A percentile compares a stretch with the other conserved stretches of the same genome.
These are phyloP conservation scores for Spisula solida DNA, from an alignment of 2,888 invertebrate genomes.

Conservation along the genomic window DNA sequence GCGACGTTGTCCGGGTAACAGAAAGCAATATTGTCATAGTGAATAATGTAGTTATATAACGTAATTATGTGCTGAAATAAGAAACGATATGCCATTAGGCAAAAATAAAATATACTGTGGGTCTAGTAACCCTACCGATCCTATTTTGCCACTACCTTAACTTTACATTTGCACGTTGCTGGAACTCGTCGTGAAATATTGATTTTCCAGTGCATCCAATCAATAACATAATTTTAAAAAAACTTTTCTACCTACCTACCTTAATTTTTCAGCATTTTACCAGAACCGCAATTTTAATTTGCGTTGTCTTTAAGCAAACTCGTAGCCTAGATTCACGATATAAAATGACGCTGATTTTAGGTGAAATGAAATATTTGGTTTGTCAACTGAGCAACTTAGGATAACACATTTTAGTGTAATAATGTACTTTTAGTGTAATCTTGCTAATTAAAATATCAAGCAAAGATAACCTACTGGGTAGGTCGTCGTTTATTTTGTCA, in stretches of 20 bases:
- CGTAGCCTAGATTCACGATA: not conserved
- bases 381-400: not conserved
- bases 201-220: no score
- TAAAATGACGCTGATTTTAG: not conserved
- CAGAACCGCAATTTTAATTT: no score
- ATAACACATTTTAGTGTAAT: not conserved
- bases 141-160: no score
- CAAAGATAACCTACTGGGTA: not conserved
- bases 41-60: not conserved
- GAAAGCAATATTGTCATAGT: not conserved
- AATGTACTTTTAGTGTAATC: not conserved
- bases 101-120: no score
- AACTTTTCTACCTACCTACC: no score
- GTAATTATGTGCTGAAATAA: not conserved
- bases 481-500: no score
- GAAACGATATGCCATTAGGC: not conserved
- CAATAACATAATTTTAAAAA: no score
- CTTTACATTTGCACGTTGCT: no score
- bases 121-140: no score
- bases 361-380: not conserved
- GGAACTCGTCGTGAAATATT: no score
- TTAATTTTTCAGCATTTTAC: no score
- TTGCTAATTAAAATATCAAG: not conserved
- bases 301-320: not conserved
- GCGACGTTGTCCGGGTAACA: not conserved